Conservation (phyloP, 2,797 vertebrate species). For the Poeciliopsis presidionis region DNA sequence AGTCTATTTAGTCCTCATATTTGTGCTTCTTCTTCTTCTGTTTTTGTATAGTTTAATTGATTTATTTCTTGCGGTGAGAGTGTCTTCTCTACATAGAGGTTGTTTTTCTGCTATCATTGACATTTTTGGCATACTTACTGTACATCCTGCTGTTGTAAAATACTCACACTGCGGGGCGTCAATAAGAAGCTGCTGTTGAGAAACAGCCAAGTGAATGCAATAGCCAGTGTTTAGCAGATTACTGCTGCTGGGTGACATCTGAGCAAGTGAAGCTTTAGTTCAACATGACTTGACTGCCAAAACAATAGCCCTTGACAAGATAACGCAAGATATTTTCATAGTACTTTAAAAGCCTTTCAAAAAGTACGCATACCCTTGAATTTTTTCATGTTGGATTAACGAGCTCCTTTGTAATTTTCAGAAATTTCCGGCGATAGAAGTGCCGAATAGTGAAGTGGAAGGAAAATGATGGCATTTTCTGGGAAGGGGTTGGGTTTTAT, state of each 20-base stretch:
- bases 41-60: background rate
- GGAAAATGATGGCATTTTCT: background rate
- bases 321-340: background rate
- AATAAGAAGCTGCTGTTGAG: conserved; percentile 22
- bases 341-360: background rate
- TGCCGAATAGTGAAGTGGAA: background rate
- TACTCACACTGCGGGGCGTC: background rate
- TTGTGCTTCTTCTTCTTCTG: too few relatives aligned
- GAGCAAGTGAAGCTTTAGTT: conserved; percentile 16
- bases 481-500: too few relatives aligned
- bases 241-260: conserved; percentile 23
- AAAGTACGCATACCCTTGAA: background rate
- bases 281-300: conserved; percentile 14
- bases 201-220: conserved; percentile 10
- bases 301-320: background rate
- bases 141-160: conserved; percentile 21
- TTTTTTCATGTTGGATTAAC: background rate
- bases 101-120: conserved; percentile 5
- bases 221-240: conserved; percentile 11
- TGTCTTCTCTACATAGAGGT: background rate
- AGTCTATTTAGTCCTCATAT: background rate
- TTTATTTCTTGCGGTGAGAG: background rate
- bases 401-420: background rate
- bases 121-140: conserved; percentile 7
- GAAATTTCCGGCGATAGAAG: background rate